phyloP scores from a whole-genome alignment of 2,888 invertebrate genomes.

The Lordiphosa andalusiaca region DNA sequence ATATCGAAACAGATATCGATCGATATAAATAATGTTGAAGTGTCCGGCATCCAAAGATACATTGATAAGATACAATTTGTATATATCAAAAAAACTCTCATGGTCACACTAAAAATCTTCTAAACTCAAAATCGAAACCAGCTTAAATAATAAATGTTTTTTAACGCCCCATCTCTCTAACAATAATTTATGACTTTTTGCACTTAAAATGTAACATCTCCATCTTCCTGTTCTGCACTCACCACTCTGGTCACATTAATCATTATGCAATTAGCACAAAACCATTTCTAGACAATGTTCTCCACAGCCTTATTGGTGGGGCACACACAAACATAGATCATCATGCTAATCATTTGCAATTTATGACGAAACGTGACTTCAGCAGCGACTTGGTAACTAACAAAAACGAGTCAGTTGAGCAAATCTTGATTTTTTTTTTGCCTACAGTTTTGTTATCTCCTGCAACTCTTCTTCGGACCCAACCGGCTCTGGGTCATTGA shows the following conservation, averaged over 20 bases:
- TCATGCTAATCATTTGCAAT: slow-evolving; percentile 32
- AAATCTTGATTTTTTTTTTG: not conserved
- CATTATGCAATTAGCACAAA: slow-evolving; percentile 15
- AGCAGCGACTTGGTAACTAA: slow-evolving; percentile 24
- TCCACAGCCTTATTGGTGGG: slow-evolving; percentile 12
- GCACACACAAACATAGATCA: slow-evolving; percentile 5
- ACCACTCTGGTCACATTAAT: slow-evolving; percentile 13
- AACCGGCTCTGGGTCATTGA: slow-evolving; percentile 59
- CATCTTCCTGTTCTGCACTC: too few species aligned
- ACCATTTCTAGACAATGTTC: slow-evolving; percentile 4
- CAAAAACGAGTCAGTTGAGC: slow-evolving; percentile 1
- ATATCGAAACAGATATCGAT: too few species aligned
- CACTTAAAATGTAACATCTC: too few species aligned
- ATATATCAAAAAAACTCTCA: too few species aligned
- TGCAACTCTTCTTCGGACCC: slow-evolving; percentile 23
- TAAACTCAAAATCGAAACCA: too few species aligned
- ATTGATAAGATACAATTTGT: too few species aligned
- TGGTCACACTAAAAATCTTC: too few species aligned
- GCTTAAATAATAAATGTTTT: too few species aligned
- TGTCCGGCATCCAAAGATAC: too few species aligned
- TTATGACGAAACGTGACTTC: slow-evolving; percentile 63
- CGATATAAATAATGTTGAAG: too few species aligned
- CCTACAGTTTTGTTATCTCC: slow-evolving; percentile 2
- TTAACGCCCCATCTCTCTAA: too few species aligned
- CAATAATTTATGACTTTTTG: too few species aligned